These are phyloP conservation scores for Cyprinella venusta DNA, from an alignment of 2,797 vertebrate genomes.

Conservation along the genomic window DNA sequence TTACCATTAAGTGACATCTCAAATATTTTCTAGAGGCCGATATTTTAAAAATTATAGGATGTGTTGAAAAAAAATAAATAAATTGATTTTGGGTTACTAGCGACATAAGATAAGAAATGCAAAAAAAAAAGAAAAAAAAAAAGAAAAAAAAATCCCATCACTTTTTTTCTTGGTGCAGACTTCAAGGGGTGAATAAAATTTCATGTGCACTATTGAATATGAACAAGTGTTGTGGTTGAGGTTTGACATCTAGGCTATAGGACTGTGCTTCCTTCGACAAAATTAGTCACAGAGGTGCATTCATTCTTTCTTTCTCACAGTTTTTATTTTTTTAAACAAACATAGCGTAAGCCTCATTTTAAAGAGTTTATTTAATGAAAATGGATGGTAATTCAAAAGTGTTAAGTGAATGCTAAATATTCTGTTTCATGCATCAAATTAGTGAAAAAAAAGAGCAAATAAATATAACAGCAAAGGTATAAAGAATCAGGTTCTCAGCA, in stretches of 20 bases:
- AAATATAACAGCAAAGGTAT: neutral
- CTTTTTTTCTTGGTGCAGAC: no score
- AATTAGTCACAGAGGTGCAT: neutral
- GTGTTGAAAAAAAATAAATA: no score
- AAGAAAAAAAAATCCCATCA: no score
- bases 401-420: neutral
- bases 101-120: no score
- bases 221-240: slow-evolving; percentile 15
- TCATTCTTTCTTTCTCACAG: neutral
- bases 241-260: neutral
- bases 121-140: no score
- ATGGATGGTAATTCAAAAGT: neutral
- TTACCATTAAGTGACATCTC: no score
- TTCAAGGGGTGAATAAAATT: no score
- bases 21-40: no score
- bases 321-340: neutral
- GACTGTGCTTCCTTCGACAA: no score
- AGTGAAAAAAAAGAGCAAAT: slow-evolving; percentile 5
- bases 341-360: neutral
- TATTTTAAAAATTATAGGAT: no score
- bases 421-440: neutral
- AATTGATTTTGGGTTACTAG: no score
- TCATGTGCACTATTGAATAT: neutral
- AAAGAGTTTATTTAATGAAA: neutral
- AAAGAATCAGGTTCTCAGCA: neutral